phyloP scores from a whole-genome alignment of 2,113 vertebrate species.

The Anguilla rostrata region DNA sequence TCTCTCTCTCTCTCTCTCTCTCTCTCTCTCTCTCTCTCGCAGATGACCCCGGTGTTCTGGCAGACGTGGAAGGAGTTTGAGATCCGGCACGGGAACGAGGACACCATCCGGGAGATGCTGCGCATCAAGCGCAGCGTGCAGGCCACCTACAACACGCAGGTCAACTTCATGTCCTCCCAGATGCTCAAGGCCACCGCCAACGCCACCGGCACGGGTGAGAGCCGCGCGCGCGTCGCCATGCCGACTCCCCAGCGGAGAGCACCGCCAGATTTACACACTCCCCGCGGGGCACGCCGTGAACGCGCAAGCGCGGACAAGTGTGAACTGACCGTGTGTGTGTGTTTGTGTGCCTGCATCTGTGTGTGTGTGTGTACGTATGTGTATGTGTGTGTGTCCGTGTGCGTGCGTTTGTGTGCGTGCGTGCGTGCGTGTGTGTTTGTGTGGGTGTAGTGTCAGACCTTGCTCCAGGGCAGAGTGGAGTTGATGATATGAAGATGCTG shows the following conservation, averaged over 20 bases:
- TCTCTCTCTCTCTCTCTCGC: neutral
- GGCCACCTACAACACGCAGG: constrained; percentile 94
- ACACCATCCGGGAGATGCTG: constrained; percentile 90
- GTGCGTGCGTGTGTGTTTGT: no score
- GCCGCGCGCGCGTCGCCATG: no score
- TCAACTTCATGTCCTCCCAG: constrained; percentile 94
- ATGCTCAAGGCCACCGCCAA: constrained; percentile 86
- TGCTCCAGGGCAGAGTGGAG: constrained; percentile 79
- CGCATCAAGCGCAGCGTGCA: constrained; percentile 90
- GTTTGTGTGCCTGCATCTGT: no score
- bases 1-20: neutral
- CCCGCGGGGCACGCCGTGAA: neutral
- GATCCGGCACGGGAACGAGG: constrained; percentile 90
- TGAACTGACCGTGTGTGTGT: neutral
- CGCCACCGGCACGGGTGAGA: constrained; percentile 77
- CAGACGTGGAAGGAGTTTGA: constrained; percentile 94
- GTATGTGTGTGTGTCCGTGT: no score
- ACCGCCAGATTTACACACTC: neutral
- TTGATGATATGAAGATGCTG: constrained; percentile 89
- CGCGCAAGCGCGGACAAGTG: neutral
- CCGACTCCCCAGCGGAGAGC: no score
- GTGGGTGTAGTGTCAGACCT: constrained; percentile 78
- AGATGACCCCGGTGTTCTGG: constrained; percentile 87
- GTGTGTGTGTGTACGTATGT: neutral
- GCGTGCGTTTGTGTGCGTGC: no score